phyloP scores from a whole-genome alignment of 2,888 invertebrate genomes.

The Chironomus tentans region DNA sequence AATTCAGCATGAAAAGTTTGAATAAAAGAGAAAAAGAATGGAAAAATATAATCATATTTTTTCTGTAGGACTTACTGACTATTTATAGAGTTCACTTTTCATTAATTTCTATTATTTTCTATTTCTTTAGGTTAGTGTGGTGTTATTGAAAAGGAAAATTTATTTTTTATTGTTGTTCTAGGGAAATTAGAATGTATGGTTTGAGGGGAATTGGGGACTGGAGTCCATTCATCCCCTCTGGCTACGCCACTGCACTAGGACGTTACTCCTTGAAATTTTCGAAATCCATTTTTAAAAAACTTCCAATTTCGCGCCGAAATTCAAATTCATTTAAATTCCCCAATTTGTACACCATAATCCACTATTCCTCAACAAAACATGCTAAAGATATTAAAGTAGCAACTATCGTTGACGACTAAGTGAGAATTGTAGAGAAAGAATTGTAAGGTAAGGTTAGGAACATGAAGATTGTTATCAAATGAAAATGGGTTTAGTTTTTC shows the following conservation, averaged over 20 bases:
- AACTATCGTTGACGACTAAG: too few species aligned
- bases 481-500: not conserved
- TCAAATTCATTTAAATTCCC: too few species aligned
- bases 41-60: not conserved
- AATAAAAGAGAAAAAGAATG: not conserved
- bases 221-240: too few species aligned
- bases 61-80: not conserved
- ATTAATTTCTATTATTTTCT: constrained; percentile 15
- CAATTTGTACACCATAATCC: too few species aligned
- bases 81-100: not conserved
- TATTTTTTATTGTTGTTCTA: not conserved
- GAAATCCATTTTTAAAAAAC: too few species aligned
- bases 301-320: too few species aligned
- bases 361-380: too few species aligned
- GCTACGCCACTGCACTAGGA: too few species aligned
- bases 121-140: not conserved
- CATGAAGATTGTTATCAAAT: not conserved
- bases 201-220: not conserved
- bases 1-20: not conserved
- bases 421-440: not conserved
- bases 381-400: too few species aligned
- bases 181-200: not conserved
- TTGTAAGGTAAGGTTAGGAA: not conserved
- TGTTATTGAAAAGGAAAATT: constrained; percentile 4
- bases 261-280: too few species aligned